Conservation (phyloP, 2,797 vertebrate genomes). For the Galaxias olidus region DNA sequence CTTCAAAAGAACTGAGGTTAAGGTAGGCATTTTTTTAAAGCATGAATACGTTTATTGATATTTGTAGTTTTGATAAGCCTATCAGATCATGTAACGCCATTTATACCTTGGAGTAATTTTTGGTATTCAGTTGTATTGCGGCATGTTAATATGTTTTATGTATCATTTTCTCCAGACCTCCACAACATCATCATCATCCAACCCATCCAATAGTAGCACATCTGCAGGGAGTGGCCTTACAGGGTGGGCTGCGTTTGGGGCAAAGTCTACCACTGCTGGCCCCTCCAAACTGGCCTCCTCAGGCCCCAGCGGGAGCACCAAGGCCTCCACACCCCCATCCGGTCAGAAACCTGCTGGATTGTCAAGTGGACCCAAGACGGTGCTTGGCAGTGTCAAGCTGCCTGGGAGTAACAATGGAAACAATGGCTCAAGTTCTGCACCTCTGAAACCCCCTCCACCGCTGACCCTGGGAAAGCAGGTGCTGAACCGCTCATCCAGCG, state of each 20-base stretch:
- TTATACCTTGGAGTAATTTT: neutral
- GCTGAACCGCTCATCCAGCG: constrained; percentile 87
- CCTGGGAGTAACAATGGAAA: constrained; percentile 71
- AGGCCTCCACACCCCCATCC: constrained; percentile 76
- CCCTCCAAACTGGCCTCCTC: constrained; percentile 84
- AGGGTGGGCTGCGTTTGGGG: constrained; percentile 94
- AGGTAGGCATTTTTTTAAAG: constrained; percentile 73
- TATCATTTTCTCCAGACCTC: constrained; percentile 73
- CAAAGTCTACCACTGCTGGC: constrained; percentile 85
- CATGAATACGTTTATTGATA: neutral
- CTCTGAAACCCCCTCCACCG: constrained; percentile 86
- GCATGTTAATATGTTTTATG: neutral
- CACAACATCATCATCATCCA: constrained; percentile 74
- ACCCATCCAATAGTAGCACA: constrained; percentile 76
- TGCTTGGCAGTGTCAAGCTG: constrained; percentile 80
- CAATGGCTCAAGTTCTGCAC: constrained; percentile 67
- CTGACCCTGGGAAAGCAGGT: constrained; percentile 90
- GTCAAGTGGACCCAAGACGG: constrained; percentile 84
- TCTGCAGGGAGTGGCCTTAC: constrained; percentile 88
- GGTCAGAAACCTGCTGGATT: constrained; percentile 88
- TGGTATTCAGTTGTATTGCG: neutral
- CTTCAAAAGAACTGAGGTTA: constrained; percentile 96
- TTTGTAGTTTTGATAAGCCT: neutral
- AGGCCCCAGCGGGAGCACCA: constrained; percentile 75
- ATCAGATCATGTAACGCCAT: neutral